Evolutionary conservation across 2,797 vertebrate genomes (phyloP).

Genomic region (Agapornis canus): DNA sequence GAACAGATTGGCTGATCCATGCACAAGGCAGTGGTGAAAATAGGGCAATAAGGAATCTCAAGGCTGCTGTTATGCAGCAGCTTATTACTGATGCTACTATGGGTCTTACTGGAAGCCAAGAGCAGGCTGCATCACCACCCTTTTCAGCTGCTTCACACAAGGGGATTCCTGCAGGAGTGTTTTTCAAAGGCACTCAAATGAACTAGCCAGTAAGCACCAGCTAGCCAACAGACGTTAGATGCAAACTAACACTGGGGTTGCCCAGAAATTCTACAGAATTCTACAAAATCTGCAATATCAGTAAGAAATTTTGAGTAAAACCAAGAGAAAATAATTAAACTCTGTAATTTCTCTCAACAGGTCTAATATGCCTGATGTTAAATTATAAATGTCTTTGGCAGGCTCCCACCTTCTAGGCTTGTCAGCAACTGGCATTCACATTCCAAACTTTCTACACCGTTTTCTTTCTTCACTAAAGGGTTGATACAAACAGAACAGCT

Average conservation of each 20-base stretch:
- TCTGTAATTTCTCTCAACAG: not conserved
- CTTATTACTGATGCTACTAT: not conserved
- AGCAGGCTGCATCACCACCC: not conserved
- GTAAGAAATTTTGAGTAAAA: not conserved
- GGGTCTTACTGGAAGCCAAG: not conserved
- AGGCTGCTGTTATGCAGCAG: not conserved
- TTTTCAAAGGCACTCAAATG: not conserved
- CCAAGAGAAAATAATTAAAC: not conserved
- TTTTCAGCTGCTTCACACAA: not conserved
- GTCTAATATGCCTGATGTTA: not conserved
- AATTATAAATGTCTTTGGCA: not conserved
- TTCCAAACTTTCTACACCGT: fast-evolving
- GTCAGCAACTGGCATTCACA: not conserved
- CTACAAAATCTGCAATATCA: not conserved
- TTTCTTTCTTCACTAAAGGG: not conserved
- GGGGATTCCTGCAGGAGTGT: not conserved
- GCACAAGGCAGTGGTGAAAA: not conserved
- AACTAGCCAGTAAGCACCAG: not conserved
- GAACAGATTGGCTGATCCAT: not conserved
- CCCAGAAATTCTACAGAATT: not conserved
- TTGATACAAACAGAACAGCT: not conserved
- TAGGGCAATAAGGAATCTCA: not conserved
- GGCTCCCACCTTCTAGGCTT: not conserved
- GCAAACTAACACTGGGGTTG: not conserved
- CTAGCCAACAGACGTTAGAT: not conserved